Evolutionary conservation across 2,797 vertebrate species (phyloP).

Genomic region (Sebastes steindachneri): DNA sequence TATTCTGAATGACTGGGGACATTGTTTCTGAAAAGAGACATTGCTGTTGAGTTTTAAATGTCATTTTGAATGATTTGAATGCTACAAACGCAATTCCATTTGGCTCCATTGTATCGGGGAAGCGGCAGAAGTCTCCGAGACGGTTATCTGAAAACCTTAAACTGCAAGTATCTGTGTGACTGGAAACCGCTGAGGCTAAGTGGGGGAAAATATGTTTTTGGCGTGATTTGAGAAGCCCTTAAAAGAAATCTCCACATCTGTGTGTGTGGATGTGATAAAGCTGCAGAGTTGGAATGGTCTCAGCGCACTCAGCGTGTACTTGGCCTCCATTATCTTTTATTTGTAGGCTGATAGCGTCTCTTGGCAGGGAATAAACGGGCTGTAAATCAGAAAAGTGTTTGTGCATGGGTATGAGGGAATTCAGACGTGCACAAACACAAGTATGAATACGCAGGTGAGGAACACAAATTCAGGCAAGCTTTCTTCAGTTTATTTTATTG

Average conservation of each 20-base stretch:
- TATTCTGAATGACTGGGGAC: neutral
- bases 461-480: neutral
- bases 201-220: slow-evolving; percentile 28
- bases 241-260: slow-evolving; percentile 68
- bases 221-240: slow-evolving; percentile 46
- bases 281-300: slow-evolving; percentile 68
- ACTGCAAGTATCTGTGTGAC: slow-evolving; percentile 15
- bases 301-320: slow-evolving; percentile 76
- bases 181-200: neutral
- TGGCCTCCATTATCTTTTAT: slow-evolving; percentile 84
- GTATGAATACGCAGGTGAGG: slow-evolving; percentile 45
- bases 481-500: slow-evolving; percentile 19
- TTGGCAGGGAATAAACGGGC: slow-evolving; percentile 66
- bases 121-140: slow-evolving; percentile 10
- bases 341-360: slow-evolving; percentile 78
- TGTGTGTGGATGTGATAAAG: slow-evolving; percentile 63
- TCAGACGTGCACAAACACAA: slow-evolving; percentile 40
- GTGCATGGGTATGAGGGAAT: slow-evolving; percentile 58
- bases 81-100: slow-evolving; percentile 9
- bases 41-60: slow-evolving; percentile 15
- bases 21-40: slow-evolving; percentile 3
- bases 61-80: slow-evolving; percentile 5
- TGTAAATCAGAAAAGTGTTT: slow-evolving; percentile 72
- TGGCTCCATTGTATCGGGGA: neutral
- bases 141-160: slow-evolving; percentile 22